Evolutionary conservation across 2,113 vertebrate genomes (phyloP).

Genomic region (Caloenas nicobarica): DNA sequence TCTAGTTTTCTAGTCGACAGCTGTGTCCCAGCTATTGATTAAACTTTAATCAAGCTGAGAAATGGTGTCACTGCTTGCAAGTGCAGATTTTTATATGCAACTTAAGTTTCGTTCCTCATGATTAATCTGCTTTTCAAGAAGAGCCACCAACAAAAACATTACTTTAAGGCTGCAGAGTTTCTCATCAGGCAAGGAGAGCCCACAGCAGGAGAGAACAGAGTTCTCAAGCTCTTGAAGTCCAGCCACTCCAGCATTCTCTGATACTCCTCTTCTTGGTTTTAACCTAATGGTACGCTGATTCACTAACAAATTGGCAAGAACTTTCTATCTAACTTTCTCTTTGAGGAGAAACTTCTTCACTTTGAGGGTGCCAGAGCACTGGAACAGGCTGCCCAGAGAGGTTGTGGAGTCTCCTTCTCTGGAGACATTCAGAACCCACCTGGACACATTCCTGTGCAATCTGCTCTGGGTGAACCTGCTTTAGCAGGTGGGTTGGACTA

Average conservation of each 20-base stretch:
- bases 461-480: no score
- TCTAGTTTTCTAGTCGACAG: constrained; percentile 29
- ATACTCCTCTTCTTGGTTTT: background rate
- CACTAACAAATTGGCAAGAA: background rate
- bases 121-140: background rate
- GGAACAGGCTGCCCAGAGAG: no score
- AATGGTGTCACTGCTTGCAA: background rate
- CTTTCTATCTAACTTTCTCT: background rate
- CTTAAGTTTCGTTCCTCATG: background rate
- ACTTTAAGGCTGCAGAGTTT: background rate
- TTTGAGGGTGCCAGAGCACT: no score
- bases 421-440: no score
- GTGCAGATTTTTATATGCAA: background rate
- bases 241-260: background rate
- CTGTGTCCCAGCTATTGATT: constrained; percentile 27
- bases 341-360: no score
- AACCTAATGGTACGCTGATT: background rate
- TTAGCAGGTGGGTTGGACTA: no score
- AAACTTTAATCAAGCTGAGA: constrained; percentile 23
- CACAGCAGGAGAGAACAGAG: background rate
- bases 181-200: background rate
- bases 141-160: background rate
- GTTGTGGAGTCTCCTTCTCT: no score
- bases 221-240: background rate
- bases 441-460: no score